Base-by-base conservation (phyloP, 2,113 vertebrate genomes). In the Meles meles region DNA sequence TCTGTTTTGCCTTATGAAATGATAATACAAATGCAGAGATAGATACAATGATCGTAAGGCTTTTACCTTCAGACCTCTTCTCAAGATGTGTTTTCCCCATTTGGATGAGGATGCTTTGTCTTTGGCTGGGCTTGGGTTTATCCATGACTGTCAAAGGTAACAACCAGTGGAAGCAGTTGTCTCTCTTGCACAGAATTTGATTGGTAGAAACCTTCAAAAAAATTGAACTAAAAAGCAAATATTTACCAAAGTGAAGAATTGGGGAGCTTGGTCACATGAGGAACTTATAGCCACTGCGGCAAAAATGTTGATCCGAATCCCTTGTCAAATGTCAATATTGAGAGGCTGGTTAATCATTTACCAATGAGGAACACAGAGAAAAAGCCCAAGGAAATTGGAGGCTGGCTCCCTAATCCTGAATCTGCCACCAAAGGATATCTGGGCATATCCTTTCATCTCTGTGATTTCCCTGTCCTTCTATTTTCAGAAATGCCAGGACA, bases 1-100 rank as follows among this genome's bases (percentile, higher is more conserved):
- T 99, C 99, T 99, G 99, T 99, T 99, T 99, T 99, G 98, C 98
- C 98, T 98, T 99, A 99, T 99, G 99, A 99, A 99, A 99, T 99
- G 99, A 99, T 99, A 99, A 99, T 99, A 98, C 98, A 98, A 97
- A 97, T 92, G 98, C 98, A 98, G 97, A 98, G 98, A 98, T 98
- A 98, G 98, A 98, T 97, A 97, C 94, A 95, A 55, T 98, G 98
- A 98, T 98, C 93, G 98, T 95, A 98, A 98, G 98, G 76, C 74
- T 98, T 97, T 93, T 98, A 97, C 98, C 98, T 98, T 98, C 98
- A 97, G 98, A 98, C 98, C 98, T 97, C 97, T 97, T 98, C 96
- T 80, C 94, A 98, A 98, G 97, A 94, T 74, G 63, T 57, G 67
- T 81, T 96, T 97, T 97, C 97, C 94, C 94, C 93, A 98, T 91